Percentiles rank a stretch among this genome's conserved stretches.
phyloP scores from a whole-genome alignment of 2,113 vertebrate species.

The Helogale parvula region DNA sequence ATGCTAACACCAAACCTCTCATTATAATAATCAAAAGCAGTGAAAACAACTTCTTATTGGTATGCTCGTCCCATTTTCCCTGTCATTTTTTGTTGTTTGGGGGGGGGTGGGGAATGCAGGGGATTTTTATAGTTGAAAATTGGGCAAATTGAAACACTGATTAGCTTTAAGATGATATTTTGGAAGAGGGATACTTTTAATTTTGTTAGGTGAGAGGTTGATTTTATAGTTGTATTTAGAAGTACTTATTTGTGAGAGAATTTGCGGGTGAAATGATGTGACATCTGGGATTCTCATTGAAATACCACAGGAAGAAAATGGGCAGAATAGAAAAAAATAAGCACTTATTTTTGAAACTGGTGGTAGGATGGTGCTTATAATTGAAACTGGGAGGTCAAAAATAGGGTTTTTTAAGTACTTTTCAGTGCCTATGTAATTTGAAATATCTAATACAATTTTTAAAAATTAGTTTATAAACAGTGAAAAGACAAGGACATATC shows the following conservation, averaged over 20 bases:
- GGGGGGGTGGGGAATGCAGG: fast-evolving
- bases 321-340: neutral
- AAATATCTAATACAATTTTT: neutral
- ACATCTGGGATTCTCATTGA: constrained; percentile 37
- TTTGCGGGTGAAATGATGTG: constrained; percentile 10
- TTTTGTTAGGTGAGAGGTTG: constrained; percentile 43
- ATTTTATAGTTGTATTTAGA: constrained; percentile 45
- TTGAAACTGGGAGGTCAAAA: constrained; percentile 19
- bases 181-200: constrained; percentile 39
- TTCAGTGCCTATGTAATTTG: neutral
- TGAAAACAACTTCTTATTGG: neutral
- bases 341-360: neutral
- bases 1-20: neutral
- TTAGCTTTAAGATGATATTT: constrained; percentile 56
- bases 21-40: neutral
- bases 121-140: neutral
- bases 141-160: constrained; percentile 30
- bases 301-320: constrained; percentile 25
- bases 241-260: constrained; percentile 7
- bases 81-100: neutral
- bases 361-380: neutral
- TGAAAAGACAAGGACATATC: neutral
- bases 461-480: neutral
- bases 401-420: neutral
- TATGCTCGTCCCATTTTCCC: neutral